Percentiles rank a stretch among this genome's conserved stretches.
phyloP scores from a whole-genome alignment of 2,113 vertebrate genomes.

The Scatophagus argus region DNA sequence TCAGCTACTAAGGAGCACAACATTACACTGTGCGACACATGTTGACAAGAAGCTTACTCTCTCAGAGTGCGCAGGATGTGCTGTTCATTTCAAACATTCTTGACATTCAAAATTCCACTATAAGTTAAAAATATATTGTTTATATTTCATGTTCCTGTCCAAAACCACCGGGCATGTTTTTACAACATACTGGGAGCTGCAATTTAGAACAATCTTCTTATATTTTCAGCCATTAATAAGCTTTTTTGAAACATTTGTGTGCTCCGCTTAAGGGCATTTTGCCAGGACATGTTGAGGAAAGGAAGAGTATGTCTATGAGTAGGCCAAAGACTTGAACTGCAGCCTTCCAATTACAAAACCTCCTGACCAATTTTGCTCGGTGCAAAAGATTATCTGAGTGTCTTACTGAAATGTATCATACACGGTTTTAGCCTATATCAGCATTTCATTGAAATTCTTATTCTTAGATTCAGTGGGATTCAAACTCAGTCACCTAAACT shows the following conservation, averaged over 20 bases:
- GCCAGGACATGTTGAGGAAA: conserved; percentile 3
- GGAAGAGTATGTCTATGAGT: neutral
- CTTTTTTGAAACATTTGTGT: conserved; percentile 7
- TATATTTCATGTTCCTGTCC: neutral
- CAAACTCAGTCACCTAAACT: neutral
- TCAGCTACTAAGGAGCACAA: conserved; percentile 50
- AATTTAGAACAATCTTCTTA: neutral
- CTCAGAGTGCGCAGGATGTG: neutral
- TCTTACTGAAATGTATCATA: conserved; percentile 13
- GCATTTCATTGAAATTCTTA: neutral
- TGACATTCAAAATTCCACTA: neutral
- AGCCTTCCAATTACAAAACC: conserved; percentile 17
- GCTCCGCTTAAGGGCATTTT: conserved; percentile 22
- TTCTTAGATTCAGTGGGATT: neutral
- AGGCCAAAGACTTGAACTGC: neutral
- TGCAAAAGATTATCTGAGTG: neutral
- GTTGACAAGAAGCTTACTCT: conserved; percentile 22
- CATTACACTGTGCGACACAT: conserved; percentile 29
- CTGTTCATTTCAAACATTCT: neutral
- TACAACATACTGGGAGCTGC: neutral
- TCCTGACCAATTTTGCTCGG: neutral
- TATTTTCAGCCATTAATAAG: neutral
- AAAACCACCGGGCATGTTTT: neutral
- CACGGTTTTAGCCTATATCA: neutral
- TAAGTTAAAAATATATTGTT: neutral